Base-by-base conservation (phyloP, 1,140 invertebrate species). In the Hylaeus volcanicus region DNA sequence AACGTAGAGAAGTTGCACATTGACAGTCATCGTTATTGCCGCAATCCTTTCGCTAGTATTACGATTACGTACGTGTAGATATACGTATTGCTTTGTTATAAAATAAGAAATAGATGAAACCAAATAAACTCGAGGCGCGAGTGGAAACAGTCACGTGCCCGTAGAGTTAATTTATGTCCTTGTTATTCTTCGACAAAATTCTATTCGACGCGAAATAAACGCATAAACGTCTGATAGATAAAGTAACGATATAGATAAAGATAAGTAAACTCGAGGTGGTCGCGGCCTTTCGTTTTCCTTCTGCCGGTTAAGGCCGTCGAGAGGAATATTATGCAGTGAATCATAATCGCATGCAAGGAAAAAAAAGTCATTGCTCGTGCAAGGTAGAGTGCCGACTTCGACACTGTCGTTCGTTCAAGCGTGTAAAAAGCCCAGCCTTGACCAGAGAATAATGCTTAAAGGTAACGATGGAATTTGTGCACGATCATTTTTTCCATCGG, bases 311-410 rank as follows among this genome's bases (percentile, higher is more conserved):
- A 86, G 84, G 85, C 71, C 85, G 72, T 81, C 72, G 79, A 77
- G 66, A 85, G 84, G 79, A 26, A 82, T 85, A 86, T 86, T 86
- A 86, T 68, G 75, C 80, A 81, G 79, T 85, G 83, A 86, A 86
- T 86, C 84, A 86, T 85, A 86, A 86, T 86, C 76, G 79, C 83
- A 81, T 80, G 75, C 79, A 76, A 82, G 80, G 80, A 74, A 72
- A 86, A 72, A 86, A 82, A 71, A 86, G 84, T 86, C 85, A 86
- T 86, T 86, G 85, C 80, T 79, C 83, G 85, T 48, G 72, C 85
- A 86, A 86, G 75, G 85, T 86, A 74, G 72, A 79, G 71, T 65
- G 66, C 69, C 70, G 41, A 26, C 73, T 69, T 74, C 63, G 55
- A 14, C 58, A 12, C 58, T 0, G 15, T 43, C 43, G 56, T 26